phyloP scores from a whole-genome alignment of 2,797 vertebrate species.

The Selene dorsalis region DNA sequence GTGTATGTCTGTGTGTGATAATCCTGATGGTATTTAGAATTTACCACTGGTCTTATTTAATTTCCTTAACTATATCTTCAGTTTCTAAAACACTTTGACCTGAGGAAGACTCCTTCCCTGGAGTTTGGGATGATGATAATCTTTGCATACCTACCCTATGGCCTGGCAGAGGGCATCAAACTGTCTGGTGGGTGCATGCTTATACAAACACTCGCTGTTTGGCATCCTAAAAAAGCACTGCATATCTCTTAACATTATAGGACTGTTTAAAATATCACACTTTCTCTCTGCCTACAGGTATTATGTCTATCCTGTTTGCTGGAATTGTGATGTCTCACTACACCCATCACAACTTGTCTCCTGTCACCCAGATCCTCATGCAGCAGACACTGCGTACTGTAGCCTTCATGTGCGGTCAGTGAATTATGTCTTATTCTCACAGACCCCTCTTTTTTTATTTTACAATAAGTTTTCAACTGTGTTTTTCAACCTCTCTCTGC shows the following conservation, averaged over 20 bases:
- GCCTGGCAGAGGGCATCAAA: constrained; percentile 95
- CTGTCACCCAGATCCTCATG: constrained; percentile 99
- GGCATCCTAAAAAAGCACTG: no score
- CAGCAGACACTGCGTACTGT: constrained; percentile 97
- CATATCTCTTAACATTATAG: not conserved
- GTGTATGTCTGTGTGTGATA: not conserved
- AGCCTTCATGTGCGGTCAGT: constrained; percentile 96
- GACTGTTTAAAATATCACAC: not conserved
- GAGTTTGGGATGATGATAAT: constrained; percentile 99
- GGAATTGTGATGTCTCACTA: constrained; percentile 99
- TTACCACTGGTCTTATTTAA: constrained; percentile 1
- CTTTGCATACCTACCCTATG: constrained; percentile 98
- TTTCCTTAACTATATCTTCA: constrained; percentile 73
- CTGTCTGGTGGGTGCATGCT: constrained; percentile 88
- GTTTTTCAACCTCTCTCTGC: constrained; percentile 39
- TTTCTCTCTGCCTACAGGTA: constrained; percentile 83
- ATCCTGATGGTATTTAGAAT: not conserved
- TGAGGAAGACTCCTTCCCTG: constrained; percentile 96
- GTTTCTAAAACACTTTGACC: constrained; percentile 94
- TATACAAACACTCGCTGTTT: not conserved
- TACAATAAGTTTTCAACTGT: not conserved
- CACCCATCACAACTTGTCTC: constrained; percentile 98
- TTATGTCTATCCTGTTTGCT: constrained; percentile 99
- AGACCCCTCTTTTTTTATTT: not conserved
- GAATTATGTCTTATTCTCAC: not conserved